Evolutionary conservation across 2,888 invertebrate species (phyloP), one percentile per base, ranked within the genome.

Genomic region (Ormyrus nitidulus): DNA sequence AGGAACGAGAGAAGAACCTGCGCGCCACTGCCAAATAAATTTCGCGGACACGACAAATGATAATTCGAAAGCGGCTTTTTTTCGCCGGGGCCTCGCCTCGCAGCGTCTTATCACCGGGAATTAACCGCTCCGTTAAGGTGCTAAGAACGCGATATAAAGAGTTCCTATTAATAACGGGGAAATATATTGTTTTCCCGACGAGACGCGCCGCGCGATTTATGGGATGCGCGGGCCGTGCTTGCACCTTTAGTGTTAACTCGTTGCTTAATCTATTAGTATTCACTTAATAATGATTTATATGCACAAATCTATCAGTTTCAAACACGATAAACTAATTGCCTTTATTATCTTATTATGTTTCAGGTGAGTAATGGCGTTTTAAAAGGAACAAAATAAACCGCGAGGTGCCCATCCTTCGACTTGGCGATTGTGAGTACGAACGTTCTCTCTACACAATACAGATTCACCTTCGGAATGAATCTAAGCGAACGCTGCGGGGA

Each of bases 301-400:
- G 9, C n/a, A 58, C 58, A 48, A 68, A 82, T 77, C 70, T 62
- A 77, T 79, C 81, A 78, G 44, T 68, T 68, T 19, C 19, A 13
- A 1, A 44, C 1, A 10, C 34, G 65, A 77, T 79, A 81, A 79
- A 79, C 79, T 77, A 82, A 82, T 82, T 79, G 70, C 74, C 34
- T 76, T 80, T 80, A 69, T 82, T 78, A 76, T 78, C 75, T 82
- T 80, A 75, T 80, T 80, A 72, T 80, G 80, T 82, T 82, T 80
- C 82, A 82, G 82, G 82, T 82, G 82, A 82, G 82, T 82, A 77
- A 82, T 82, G 61, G 72, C 51, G 48, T 51, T 77, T 79, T 62
- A 51, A 19, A 19, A 64, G 51, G 62, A 79, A 73, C 62, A 65
- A 81, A 75, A 73, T 73, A 79, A 64, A 76, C 68, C 19, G 54